These are phyloP conservation scores for Slavum lentiscoides DNA, from an alignment of 2,888 invertebrate species.

Conservation along the genomic window DNA sequence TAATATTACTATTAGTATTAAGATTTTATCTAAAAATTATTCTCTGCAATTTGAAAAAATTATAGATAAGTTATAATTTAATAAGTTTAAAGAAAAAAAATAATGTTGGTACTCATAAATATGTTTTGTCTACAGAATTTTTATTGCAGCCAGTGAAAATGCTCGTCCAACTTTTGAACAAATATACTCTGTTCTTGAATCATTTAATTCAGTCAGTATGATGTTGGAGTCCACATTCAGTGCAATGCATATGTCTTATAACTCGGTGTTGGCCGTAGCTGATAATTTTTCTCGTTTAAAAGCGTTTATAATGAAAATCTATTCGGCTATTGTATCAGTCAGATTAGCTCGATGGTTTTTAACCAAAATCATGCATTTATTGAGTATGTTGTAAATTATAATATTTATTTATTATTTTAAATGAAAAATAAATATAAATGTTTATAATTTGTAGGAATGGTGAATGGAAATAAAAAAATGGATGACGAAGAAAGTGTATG, in stretches of 20 bases:
- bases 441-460: conserved; percentile 19
- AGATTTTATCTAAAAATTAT: too few species aligned
- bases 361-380: conserved; percentile 42
- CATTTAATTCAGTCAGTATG: conserved; percentile 91
- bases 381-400: conserved; percentile 51
- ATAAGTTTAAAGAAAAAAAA: too few species aligned
- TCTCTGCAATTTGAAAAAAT: too few species aligned
- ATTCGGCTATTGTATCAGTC: conserved; percentile 84
- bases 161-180: conserved; percentile 92
- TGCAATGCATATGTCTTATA: conserved; percentile 92
- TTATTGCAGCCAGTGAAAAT: conserved; percentile 87
- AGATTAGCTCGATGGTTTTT: conserved; percentile 78
- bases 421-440: neutral
- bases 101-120: too few species aligned
- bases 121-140: conserved; percentile 65
- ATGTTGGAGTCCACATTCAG: conserved; percentile 90
- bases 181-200: conserved; percentile 87
- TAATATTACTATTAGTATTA: too few species aligned
- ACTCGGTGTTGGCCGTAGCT: conserved; percentile 92
- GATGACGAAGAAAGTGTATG: conserved; percentile 34
- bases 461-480: conserved; percentile 2
- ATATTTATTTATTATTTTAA: neutral
- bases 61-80: too few species aligned
- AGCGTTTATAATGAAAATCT: conserved; percentile 80
- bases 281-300: conserved; percentile 88